These are phyloP conservation scores for Octodonta nipae DNA, from an alignment of 2,888 invertebrate species.

Conservation along the genomic window DNA sequence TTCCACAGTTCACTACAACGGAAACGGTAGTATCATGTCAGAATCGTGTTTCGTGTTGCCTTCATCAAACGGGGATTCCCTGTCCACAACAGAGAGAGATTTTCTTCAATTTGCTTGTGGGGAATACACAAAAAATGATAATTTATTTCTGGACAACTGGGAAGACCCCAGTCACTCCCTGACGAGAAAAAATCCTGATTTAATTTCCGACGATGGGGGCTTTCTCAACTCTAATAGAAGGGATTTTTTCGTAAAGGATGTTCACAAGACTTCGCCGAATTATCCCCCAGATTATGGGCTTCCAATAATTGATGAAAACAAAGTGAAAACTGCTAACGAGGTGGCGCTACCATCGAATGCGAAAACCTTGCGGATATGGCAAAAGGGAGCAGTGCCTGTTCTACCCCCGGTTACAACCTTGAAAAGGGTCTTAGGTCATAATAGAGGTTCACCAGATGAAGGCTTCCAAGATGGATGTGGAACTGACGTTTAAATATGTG, in stretches of 20 bases:
- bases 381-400: constrained; percentile 69
- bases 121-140: constrained; percentile 64
- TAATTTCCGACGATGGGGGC: background rate
- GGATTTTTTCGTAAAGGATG: no score
- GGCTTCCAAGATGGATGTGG: constrained; percentile 87
- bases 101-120: constrained; percentile 43
- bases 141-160: constrained; percentile 61
- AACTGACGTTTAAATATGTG: constrained; percentile 72
- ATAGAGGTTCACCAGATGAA: constrained; percentile 78
- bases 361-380: constrained; percentile 77
- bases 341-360: constrained; percentile 44
- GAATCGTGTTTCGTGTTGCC: constrained; percentile 69
- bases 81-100: background rate
- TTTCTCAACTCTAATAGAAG: no score
- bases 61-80: constrained; percentile 71
- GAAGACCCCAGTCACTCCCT: constrained; percentile 58
- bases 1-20: constrained; percentile 52
- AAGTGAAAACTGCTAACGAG: constrained; percentile 35
- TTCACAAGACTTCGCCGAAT: constrained; percentile 31
- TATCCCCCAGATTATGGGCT: constrained; percentile 71
- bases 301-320: constrained; percentile 44
- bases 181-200: constrained; percentile 41
- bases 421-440: constrained; percentile 66
- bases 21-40: constrained; percentile 49
- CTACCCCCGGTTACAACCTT: constrained; percentile 73